Evolutionary conservation across 2,797 vertebrate genomes (phyloP).

Genomic region (Molossus alvarezi): DNA sequence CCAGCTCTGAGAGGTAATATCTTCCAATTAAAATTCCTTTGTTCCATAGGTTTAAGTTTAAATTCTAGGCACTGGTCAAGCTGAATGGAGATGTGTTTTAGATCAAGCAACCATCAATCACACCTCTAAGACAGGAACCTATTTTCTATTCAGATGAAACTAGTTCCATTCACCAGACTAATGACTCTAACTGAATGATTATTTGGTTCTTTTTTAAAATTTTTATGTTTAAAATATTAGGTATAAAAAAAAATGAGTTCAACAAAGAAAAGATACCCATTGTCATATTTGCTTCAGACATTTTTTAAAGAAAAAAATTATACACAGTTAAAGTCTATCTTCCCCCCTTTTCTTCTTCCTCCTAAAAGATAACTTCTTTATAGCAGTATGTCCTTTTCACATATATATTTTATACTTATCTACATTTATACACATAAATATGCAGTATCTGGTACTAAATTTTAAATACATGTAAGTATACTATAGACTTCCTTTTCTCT

Average conservation of each 20-base stretch:
- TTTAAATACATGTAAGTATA: background rate
- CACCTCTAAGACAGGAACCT: background rate
- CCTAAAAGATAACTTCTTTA: background rate
- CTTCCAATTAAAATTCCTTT: background rate
- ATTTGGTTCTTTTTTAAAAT: background rate
- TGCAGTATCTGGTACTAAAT: background rate
- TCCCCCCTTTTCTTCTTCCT: background rate
- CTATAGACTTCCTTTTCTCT: background rate
- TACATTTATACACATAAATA: background rate
- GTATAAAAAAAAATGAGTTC: background rate
- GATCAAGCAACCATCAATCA: background rate
- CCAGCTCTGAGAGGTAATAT: background rate
- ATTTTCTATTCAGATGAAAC: constrained; percentile 14
- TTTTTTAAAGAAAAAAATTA: constrained; percentile 41
- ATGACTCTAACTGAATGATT: background rate
- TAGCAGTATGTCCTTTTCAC: background rate
- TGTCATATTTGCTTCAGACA: background rate
- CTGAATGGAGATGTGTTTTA: background rate
- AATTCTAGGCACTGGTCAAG: background rate
- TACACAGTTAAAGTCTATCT: background rate
- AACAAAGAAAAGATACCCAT: constrained; percentile 1
- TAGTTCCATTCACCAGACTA: background rate
- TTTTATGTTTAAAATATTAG: constrained; percentile 15
- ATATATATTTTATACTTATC: background rate
- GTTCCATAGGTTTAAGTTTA: background rate